Percentiles rank a stretch among this genome's conserved stretches.
phyloP scores from a whole-genome alignment of 2,113 vertebrate genomes.

The Austrofundulus limnaeus region DNA sequence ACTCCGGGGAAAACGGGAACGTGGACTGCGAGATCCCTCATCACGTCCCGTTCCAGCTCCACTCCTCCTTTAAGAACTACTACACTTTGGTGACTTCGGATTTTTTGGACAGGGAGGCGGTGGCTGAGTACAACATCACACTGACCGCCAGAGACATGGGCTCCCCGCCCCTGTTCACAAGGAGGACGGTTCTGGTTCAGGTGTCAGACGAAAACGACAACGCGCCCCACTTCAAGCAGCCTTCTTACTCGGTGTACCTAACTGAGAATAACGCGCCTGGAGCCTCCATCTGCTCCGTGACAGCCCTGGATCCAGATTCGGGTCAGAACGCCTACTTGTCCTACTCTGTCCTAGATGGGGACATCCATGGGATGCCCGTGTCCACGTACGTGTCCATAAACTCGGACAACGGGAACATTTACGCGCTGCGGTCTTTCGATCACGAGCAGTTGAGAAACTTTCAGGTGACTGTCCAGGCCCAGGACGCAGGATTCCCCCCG shows the following conservation, averaged over 20 bases:
- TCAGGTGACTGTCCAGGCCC: slow-evolving; percentile 80
- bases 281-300: slow-evolving; percentile 83
- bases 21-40: slow-evolving; percentile 83
- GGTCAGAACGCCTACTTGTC: slow-evolving; percentile 84
- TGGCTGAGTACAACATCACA: slow-evolving; percentile 82
- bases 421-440: slow-evolving; percentile 86
- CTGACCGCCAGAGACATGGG: slow-evolving; percentile 83
- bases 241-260: slow-evolving; percentile 83
- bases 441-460: slow-evolving; percentile 86
- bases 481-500: slow-evolving; percentile 83
- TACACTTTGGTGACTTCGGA: slow-evolving; percentile 85
- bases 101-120: slow-evolving; percentile 81
- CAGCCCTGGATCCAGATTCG: slow-evolving; percentile 80
- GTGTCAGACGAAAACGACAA: slow-evolving; percentile 87
- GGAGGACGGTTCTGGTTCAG: slow-evolving; percentile 76
- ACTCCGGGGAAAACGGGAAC: slow-evolving; percentile 83
- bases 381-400: slow-evolving; percentile 87
- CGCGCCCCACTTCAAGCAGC: slow-evolving; percentile 81
- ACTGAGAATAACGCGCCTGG: slow-evolving; percentile 87
- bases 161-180: slow-evolving; percentile 77
- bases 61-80: slow-evolving; percentile 87
- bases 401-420: slow-evolving; percentile 86
- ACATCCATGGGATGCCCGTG: slow-evolving; percentile 81
- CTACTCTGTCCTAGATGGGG: slow-evolving; percentile 78
- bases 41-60: slow-evolving; percentile 82